Evolutionary conservation across 2,888 invertebrate genomes (phyloP).

Genomic region (Itoplectis maculator): DNA sequence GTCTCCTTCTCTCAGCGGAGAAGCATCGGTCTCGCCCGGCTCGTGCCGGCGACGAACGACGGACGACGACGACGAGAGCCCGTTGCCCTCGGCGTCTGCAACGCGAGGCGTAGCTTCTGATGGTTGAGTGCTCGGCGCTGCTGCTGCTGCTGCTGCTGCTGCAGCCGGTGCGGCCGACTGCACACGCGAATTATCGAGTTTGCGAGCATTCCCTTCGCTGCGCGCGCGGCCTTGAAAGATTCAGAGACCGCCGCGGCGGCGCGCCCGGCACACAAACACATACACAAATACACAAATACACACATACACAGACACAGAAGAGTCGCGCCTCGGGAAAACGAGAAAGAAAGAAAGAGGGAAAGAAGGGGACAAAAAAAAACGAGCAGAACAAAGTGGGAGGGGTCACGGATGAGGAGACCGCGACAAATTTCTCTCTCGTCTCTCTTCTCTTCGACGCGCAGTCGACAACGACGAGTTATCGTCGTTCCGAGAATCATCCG

Average conservation of each 20-base stretch:
- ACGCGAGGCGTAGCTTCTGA: constrained; percentile 28
- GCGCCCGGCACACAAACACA: not conserved
- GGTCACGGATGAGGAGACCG: constrained; percentile 11
- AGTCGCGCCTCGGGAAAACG: not conserved
- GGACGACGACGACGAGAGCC: constrained; percentile 48
- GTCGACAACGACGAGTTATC: constrained; percentile 4
- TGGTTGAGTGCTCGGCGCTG: constrained; percentile 13
- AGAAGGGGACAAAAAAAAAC: not conserved
- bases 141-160: constrained; percentile 2
- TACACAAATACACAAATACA: too few species aligned
- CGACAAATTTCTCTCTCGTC: constrained; percentile 50
- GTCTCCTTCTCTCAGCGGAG: constrained; percentile 17
- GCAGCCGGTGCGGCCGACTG: constrained; percentile 26
- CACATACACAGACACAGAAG: too few species aligned
- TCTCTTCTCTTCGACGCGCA: too few species aligned
- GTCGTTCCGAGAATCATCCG: constrained; percentile 35
- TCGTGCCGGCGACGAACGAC: constrained; percentile 53
- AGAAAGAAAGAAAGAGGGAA: not conserved
- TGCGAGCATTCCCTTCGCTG: constrained; percentile 40
- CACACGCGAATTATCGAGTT: constrained; percentile 61
- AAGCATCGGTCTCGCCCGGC: constrained; percentile 31
- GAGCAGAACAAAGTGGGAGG: not conserved
- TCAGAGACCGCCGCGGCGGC: constrained; percentile 9
- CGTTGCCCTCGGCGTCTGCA: constrained; percentile 55
- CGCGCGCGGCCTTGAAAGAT: constrained; percentile 52